A percentile compares a stretch with the other conserved stretches of the same genome.
Conservation (phyloP, 1,140 invertebrate species). For the Neodiprion fabricii region DNA sequence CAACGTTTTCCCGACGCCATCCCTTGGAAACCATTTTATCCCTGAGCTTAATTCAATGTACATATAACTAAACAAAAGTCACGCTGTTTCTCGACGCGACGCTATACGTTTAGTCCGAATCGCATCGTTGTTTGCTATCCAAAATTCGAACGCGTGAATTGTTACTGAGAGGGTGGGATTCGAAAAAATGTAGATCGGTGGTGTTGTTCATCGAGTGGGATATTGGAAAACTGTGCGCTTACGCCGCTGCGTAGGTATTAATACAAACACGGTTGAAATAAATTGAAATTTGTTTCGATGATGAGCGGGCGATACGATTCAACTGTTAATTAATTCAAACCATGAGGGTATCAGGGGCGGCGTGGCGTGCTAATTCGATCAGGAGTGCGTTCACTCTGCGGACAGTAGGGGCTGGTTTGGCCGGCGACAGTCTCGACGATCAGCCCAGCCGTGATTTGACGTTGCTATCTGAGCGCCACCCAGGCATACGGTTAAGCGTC, state of each 20-base stretch:
- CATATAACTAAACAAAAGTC: too few relatives aligned
- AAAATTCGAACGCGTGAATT: too few relatives aligned
- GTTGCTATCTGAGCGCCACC: slow-evolving; percentile 56
- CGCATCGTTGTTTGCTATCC: too few relatives aligned
- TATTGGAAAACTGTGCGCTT: too few relatives aligned
- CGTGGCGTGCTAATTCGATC: slow-evolving; percentile 60
- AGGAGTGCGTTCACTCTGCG: slow-evolving; percentile 50
- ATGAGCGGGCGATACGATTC: slow-evolving; percentile 51
- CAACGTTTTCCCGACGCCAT: neutral
- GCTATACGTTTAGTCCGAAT: too few relatives aligned
- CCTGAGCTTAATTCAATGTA: neutral
- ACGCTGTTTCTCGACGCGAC: too few relatives aligned
- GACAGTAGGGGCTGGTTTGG: neutral
- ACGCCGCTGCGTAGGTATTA: too few relatives aligned
- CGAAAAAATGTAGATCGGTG: too few relatives aligned
- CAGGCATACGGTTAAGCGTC: slow-evolving; percentile 36
- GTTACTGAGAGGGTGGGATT: too few relatives aligned
- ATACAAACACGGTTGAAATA: too few relatives aligned
- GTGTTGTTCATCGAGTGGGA: too few relatives aligned
- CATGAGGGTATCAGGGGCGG: slow-evolving; percentile 57
- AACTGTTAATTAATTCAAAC: slow-evolving; percentile 61
- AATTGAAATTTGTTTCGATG: slow-evolving; percentile 47
- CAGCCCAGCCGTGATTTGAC: slow-evolving; percentile 51
- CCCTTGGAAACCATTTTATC: neutral
- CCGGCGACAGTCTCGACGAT: slow-evolving; percentile 17